A percentile compares a stretch with the other conserved stretches of the same genome.
phyloP scores from a whole-genome alignment of 2,888 invertebrate species.

The Eubasilissa splendida region DNA sequence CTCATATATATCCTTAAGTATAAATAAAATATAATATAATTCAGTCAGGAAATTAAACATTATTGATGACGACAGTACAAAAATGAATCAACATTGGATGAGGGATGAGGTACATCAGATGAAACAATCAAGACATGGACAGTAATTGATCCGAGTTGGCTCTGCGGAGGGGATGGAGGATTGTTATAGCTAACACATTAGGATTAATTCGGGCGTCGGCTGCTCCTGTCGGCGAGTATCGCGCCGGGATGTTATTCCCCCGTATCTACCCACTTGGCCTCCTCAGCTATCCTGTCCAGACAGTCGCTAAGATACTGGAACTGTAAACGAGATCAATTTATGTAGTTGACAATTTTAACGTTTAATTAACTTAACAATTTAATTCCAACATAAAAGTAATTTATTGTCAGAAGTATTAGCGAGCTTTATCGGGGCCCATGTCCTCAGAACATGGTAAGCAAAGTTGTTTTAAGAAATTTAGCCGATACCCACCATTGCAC shows the following conservation, averaged over 20 bases:
- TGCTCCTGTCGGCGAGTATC: not conserved
- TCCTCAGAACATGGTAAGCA: too few relatives aligned
- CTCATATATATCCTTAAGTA: not conserved
- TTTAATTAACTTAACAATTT: too few relatives aligned
- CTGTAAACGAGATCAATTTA: slow-evolving; percentile 70
- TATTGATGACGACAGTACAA: slow-evolving; percentile 8
- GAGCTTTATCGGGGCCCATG: too few relatives aligned
- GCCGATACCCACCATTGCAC: too few relatives aligned
- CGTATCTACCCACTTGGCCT: slow-evolving; percentile 88
- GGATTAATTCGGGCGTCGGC: not conserved
- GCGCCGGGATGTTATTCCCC: slow-evolving; percentile 77
- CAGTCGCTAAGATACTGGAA: slow-evolving; percentile 93
- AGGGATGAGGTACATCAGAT: not conserved
- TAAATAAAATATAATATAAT: slow-evolving; percentile 14
- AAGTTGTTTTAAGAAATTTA: too few relatives aligned
- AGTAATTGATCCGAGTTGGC: slow-evolving; percentile 35
- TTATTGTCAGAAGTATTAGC: too few relatives aligned
- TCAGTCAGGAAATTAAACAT: slow-evolving; percentile 31
- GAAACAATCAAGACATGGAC: slow-evolving; percentile 12
- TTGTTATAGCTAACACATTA: not conserved
- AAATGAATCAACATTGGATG: slow-evolving; percentile 1
- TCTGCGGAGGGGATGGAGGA: slow-evolving; percentile 1
- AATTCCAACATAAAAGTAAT: too few relatives aligned
- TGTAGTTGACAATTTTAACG: too few relatives aligned
- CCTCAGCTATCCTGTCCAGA: slow-evolving; percentile 95